Evolutionary conservation across 1,140 invertebrate species (phyloP).

Genomic region (Scylla paramamosain): DNA sequence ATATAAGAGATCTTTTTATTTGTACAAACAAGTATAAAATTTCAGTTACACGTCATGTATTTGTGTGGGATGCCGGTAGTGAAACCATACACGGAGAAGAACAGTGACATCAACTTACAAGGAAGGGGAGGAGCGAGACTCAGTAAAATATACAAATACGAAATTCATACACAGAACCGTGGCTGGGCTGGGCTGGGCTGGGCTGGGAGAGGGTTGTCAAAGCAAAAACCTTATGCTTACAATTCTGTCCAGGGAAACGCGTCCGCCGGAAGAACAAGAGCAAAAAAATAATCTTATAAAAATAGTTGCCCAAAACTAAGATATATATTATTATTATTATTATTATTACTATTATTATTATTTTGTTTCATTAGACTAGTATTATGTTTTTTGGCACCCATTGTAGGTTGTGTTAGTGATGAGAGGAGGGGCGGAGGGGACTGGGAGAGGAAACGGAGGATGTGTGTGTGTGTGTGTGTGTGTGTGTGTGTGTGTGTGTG

Average conservation of each 20-base stretch:
- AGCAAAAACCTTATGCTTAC: too few relatives aligned
- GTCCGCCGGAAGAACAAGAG: not conserved
- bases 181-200: too few relatives aligned
- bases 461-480: not conserved
- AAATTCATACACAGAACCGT: not conserved
- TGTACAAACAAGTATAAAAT: constrained; percentile 76
- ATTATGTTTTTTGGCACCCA: constrained; percentile 51
- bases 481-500: too few relatives aligned
- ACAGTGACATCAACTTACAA: not conserved
- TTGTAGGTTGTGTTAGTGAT: not conserved
- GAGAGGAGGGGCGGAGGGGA: not conserved
- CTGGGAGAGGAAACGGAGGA: not conserved
- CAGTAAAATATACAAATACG: not conserved
- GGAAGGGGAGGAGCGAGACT: not conserved
- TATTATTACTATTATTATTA: not conserved
- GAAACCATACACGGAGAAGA: not conserved
- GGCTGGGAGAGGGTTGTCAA: too few relatives aligned
- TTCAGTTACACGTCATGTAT: constrained; percentile 67
- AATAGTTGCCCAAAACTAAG: constrained; percentile 61
- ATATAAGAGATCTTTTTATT: constrained; percentile 76
- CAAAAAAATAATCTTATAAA: constrained; percentile 52
- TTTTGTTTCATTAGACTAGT: not conserved
- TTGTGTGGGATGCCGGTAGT: constrained; percentile 53
- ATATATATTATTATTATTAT: not conserved
- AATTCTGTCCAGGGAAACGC: too few relatives aligned